A percentile compares a stretch with the other conserved stretches of the same genome.
Conservation (phyloP, 2,113 vertebrate genomes). For the Scomber japonicus region DNA sequence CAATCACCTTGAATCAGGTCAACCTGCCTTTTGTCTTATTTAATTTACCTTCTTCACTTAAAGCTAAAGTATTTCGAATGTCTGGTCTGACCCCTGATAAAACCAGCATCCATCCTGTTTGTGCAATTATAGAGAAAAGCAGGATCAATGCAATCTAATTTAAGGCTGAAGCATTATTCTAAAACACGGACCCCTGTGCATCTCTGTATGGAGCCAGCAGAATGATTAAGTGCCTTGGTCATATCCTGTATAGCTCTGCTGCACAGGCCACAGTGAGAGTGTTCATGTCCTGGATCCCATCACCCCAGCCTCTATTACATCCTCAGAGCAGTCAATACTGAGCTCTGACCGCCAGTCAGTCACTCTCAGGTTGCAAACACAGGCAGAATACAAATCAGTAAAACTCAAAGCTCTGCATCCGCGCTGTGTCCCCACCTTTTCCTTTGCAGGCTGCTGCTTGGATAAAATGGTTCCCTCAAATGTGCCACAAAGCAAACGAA, state of each 20-base stretch:
- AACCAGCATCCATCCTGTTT: slow-evolving; percentile 70
- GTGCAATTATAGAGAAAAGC: slow-evolving; percentile 71
- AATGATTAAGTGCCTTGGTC: slow-evolving; percentile 75
- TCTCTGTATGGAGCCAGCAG: slow-evolving; percentile 68
- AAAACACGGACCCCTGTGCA: slow-evolving; percentile 62
- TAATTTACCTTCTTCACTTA: slow-evolving; percentile 60
- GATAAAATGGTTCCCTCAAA: not conserved
- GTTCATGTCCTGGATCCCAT: slow-evolving; percentile 80
- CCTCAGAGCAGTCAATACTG: slow-evolving; percentile 82
- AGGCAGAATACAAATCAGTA: slow-evolving; percentile 76
- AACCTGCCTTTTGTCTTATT: slow-evolving; percentile 61
- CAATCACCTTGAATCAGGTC: slow-evolving; percentile 56
- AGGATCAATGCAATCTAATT: slow-evolving; percentile 80
- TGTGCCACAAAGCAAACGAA: slow-evolving; percentile 12
- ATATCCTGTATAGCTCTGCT: slow-evolving; percentile 73
- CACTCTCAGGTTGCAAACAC: slow-evolving; percentile 74
- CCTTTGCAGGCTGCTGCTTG: slow-evolving; percentile 37
- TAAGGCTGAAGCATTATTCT: slow-evolving; percentile 78
- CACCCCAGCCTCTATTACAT: slow-evolving; percentile 80
- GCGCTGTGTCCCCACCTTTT: slow-evolving; percentile 50
- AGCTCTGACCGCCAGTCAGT: slow-evolving; percentile 77
- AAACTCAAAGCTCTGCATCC: slow-evolving; percentile 61
- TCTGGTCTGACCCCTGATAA: slow-evolving; percentile 68
- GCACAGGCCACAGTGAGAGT: slow-evolving; percentile 72
- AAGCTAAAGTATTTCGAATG: slow-evolving; percentile 65